Percentiles rank a stretch among this genome's conserved stretches.
Conservation (phyloP, 2,113 vertebrate species). For the Phaetusa simplex region DNA sequence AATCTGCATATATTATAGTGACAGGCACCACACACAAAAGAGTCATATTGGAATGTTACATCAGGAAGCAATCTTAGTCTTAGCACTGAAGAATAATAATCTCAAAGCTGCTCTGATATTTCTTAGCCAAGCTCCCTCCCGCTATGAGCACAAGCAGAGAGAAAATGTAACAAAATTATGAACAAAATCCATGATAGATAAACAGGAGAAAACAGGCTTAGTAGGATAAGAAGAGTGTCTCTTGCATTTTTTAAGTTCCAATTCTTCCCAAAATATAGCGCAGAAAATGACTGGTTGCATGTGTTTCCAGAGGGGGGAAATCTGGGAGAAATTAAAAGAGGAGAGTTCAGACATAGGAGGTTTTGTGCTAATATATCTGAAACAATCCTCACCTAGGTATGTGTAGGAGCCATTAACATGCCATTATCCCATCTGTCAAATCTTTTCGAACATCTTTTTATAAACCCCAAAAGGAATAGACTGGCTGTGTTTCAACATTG, state of each 20-base stretch:
- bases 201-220: background rate
- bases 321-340: background rate
- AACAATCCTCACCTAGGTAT: background rate
- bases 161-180: background rate
- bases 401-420: background rate
- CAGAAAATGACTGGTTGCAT: background rate
- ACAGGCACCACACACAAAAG: background rate
- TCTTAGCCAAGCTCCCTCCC: background rate
- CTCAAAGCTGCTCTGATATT: background rate
- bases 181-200: background rate
- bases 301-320: background rate
- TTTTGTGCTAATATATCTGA: background rate
- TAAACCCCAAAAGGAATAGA: background rate
- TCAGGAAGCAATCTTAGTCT: background rate
- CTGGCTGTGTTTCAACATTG: background rate
- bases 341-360: background rate
- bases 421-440: background rate
- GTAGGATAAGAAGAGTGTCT: background rate
- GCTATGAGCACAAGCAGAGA: background rate
- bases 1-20: constrained; percentile 2
- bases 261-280: background rate
- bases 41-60: background rate
- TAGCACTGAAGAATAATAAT: constrained; percentile 16
- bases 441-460: background rate
- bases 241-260: background rate